Evolutionary conservation across 1,140 invertebrate species (phyloP).

Genomic region (Microplitis mediator): DNA sequence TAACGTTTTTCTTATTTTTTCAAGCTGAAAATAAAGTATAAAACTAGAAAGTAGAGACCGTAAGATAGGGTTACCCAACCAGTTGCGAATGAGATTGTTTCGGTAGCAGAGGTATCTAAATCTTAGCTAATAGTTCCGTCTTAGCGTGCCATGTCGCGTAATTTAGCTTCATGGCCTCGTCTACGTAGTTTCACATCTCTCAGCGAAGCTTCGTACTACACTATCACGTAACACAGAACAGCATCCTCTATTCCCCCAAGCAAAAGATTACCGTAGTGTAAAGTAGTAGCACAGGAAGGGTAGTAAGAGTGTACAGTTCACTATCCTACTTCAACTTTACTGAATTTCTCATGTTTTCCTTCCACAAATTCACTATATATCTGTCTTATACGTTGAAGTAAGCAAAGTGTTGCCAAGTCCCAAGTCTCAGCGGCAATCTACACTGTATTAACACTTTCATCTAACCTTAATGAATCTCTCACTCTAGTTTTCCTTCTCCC

Average conservation of each 20-base stretch:
- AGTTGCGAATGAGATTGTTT: conserved; percentile 6
- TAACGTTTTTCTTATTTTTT: no score
- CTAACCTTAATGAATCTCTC: conserved; percentile 55
- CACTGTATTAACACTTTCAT: conserved; percentile 57
- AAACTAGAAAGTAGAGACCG: background rate
- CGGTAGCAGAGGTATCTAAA: conserved; percentile 36
- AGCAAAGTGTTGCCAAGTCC: conserved; percentile 43
- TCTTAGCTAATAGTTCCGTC: conserved; percentile 51
- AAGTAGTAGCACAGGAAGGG: no score
- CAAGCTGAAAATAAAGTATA: background rate
- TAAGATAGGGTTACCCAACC: background rate
- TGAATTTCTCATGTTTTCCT: background rate
- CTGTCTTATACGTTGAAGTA: conserved; percentile 36
- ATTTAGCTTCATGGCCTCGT: conserved; percentile 49
- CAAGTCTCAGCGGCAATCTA: conserved; percentile 47
- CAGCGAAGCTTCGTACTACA: background rate
- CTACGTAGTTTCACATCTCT: conserved; percentile 24
- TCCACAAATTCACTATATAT: background rate
- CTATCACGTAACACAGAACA: background rate
- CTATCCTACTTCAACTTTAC: background rate
- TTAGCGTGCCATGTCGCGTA: conserved; percentile 35
- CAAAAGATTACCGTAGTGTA: no score
- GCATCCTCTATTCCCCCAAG: no score
- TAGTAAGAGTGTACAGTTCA: no score
- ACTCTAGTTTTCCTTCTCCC: conserved; percentile 23